Conservation (phyloP, 2,113 vertebrate genomes). For the Podarcis cretensis region DNA sequence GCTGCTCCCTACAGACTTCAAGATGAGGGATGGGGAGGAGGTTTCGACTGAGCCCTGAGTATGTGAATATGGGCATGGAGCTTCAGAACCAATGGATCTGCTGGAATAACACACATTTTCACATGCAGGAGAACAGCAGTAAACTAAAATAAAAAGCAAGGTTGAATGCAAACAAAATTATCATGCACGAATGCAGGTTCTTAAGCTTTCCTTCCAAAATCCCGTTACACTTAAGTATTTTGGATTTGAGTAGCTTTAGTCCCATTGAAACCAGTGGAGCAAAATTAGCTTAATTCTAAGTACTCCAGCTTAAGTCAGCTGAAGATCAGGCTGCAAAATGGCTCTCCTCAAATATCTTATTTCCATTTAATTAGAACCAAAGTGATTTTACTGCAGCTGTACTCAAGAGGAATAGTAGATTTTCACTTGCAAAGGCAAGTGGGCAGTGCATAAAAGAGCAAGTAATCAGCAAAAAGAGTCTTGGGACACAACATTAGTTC, state of each 20-base stretch:
- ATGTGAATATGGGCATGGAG: background rate
- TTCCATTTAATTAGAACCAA: constrained; percentile 31
- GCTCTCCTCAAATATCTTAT: background rate
- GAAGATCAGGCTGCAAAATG: background rate
- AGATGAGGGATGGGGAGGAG: too few species aligned
- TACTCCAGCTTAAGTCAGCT: background rate
- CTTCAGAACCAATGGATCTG: background rate
- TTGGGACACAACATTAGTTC: constrained; percentile 10
- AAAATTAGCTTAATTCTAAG: constrained; percentile 16
- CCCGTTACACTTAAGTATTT: background rate
- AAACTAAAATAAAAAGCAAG: background rate
- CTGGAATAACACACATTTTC: background rate
- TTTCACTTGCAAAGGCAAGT: constrained; percentile 12
- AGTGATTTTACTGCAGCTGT: background rate
- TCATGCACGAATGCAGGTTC: accelerated
- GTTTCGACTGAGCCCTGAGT: too few species aligned
- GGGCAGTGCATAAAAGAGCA: constrained; percentile 9
- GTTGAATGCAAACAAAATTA: accelerated
- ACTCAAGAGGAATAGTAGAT: background rate
- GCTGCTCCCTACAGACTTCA: too few species aligned
- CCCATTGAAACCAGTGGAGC: background rate
- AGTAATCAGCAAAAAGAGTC: constrained; percentile 4
- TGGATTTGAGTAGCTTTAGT: background rate
- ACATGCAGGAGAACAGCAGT: background rate
- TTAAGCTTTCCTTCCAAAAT: background rate